phyloP scores from a whole-genome alignment of 2,113 vertebrate species.

The Falco punctatus region DNA sequence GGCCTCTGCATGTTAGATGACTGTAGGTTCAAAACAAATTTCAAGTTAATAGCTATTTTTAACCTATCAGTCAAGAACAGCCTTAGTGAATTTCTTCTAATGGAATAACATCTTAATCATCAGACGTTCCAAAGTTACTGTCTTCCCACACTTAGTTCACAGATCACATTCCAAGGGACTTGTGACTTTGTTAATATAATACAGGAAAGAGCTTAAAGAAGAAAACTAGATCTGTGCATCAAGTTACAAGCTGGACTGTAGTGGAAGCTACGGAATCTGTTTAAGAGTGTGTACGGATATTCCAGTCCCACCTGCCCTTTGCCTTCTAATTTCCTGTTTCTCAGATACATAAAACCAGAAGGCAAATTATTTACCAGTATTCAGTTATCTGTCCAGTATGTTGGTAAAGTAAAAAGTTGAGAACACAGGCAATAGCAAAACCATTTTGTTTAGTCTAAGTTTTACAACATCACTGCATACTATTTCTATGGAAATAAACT shows the following conservation, averaged over 20 bases:
- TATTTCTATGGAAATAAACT: not conserved
- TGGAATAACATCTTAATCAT: not conserved
- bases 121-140: not conserved
- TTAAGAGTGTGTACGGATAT: not conserved
- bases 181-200: not conserved
- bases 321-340: not conserved
- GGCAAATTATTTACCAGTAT: not conserved
- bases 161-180: not conserved
- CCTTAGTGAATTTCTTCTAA: not conserved
- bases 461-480: not conserved
- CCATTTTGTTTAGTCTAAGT: not conserved
- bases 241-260: not conserved
- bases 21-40: not conserved
- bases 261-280: not conserved
- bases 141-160: not conserved
- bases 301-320: not conserved
- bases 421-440: not conserved
- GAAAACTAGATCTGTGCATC: not conserved
- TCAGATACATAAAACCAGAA: not conserved
- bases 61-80: not conserved
- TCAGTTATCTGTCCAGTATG: not conserved
- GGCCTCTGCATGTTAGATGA: not conserved
- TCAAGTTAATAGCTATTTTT: not conserved
- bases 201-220: not conserved
- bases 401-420: not conserved